Evolutionary conservation across 2,888 invertebrate genomes (phyloP).

Genomic region (Leptura quadrifasciata): DNA sequence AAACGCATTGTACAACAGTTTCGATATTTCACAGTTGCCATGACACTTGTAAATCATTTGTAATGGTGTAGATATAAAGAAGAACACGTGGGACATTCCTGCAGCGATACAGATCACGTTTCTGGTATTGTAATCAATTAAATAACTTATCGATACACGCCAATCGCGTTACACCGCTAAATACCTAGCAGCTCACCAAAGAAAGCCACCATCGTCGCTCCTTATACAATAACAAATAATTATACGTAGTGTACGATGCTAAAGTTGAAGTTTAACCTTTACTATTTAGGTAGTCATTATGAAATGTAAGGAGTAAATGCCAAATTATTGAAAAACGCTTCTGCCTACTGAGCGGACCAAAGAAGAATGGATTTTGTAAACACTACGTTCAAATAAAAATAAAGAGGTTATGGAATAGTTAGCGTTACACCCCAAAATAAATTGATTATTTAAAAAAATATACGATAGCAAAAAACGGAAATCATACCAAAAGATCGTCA

Average conservation of each 20-base stretch:
- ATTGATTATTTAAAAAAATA: no score
- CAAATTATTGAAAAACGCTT: neutral
- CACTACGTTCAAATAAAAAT: no score
- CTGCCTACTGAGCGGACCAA: neutral
- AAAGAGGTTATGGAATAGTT: no score
- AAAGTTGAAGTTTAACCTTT: neutral
- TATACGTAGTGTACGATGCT: neutral
- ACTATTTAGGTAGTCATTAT: neutral
- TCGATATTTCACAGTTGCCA: constrained; percentile 34
- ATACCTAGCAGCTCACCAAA: constrained; percentile 38
- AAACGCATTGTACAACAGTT: constrained; percentile 14
- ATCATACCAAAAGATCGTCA: no score
- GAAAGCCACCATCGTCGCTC: constrained; percentile 32
- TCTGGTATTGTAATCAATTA: constrained; percentile 46
- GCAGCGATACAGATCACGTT: constrained; percentile 36
- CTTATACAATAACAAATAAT: constrained; percentile 28
- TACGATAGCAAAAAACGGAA: no score
- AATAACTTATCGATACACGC: constrained; percentile 43
- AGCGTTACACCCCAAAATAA: no score
- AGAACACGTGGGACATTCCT: constrained; percentile 41
- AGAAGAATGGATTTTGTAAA: neutral
- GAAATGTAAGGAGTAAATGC: neutral
- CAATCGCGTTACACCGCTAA: constrained; percentile 39
- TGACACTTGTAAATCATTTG: constrained; percentile 34
- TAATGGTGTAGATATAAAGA: constrained; percentile 39